These are phyloP conservation scores for Takifugu bimaculatus DNA, from an alignment of 2,113 vertebrate genomes.

Conservation along the genomic window DNA sequence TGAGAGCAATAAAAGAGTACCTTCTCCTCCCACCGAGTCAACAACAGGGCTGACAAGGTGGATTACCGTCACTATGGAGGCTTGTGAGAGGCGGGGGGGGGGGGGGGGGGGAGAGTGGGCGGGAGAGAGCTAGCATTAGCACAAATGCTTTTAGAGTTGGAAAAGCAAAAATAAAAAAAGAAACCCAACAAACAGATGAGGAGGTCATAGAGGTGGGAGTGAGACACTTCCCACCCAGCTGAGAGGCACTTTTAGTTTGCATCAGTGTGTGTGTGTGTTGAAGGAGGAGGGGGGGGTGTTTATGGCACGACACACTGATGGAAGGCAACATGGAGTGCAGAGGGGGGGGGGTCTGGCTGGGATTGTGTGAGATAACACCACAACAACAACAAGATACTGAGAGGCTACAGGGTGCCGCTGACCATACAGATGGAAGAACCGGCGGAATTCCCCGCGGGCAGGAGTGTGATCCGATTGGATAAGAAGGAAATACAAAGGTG, in stretches of 20 bases:
- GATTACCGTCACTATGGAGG: constrained; percentile 98
- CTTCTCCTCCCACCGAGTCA: constrained; percentile 92
- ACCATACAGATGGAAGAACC: constrained; percentile 74
- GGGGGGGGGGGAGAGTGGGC: constrained; percentile 74
- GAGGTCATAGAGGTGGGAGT: constrained; percentile 11
- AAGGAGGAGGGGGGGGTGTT: constrained; percentile 7
- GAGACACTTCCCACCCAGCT: constrained; percentile 31
- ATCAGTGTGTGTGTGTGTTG: not conserved
- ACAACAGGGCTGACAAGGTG: constrained; percentile 92
- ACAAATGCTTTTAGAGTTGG: constrained; percentile 40
- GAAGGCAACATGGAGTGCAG: constrained; percentile 23
- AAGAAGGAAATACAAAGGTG: not conserved
- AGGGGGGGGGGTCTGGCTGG: constrained; percentile 6
- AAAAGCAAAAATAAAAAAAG: constrained; percentile 4
- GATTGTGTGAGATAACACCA: constrained; percentile 52
- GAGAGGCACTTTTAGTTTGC: not conserved
- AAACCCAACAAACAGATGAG: constrained; percentile 22
- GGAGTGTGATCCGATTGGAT: constrained; percentile 22
- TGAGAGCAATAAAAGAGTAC: constrained; percentile 76
- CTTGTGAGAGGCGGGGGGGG: constrained; percentile 82
- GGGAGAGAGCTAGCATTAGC: constrained; percentile 79
- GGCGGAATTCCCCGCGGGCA: constrained; percentile 64
- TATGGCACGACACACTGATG: constrained; percentile 50
- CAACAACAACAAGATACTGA: constrained; percentile 56
- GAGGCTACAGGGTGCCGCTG: constrained; percentile 51